phyloP scores from a whole-genome alignment of 2,797 vertebrate species.

The Tadarida brasiliensis region DNA sequence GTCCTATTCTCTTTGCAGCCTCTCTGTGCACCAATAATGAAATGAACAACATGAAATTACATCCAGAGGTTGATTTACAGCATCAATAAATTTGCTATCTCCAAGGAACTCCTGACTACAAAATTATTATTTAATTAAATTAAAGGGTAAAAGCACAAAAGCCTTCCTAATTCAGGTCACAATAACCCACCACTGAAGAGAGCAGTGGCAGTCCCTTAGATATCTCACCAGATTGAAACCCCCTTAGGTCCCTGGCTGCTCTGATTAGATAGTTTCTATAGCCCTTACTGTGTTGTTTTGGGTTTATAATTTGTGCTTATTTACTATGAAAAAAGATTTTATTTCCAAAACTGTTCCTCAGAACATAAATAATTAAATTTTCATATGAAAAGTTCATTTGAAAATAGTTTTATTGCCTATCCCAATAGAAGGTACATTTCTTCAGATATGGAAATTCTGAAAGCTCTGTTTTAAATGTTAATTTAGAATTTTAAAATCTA shows the following conservation, averaged over 20 bases:
- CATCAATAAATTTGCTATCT: constrained; percentile 51
- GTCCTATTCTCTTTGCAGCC: background rate
- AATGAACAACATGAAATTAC: constrained; percentile 56
- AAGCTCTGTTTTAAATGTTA: constrained; percentile 71
- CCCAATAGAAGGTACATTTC: constrained; percentile 44
- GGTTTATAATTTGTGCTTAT: constrained; percentile 51
- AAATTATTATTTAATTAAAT: constrained; percentile 79
- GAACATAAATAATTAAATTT: constrained; percentile 71
- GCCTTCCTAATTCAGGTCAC: constrained; percentile 62
- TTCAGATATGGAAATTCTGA: constrained; percentile 61
- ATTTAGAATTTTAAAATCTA: constrained; percentile 73
- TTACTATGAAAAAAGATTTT: background rate
- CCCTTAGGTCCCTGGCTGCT: background rate
- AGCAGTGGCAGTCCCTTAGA: constrained; percentile 36
- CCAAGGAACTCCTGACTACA: constrained; percentile 49
- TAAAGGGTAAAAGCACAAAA: constrained; percentile 62
- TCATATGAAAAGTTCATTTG: constrained; percentile 54
- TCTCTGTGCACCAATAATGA: constrained; percentile 24
- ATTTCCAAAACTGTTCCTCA: constrained; percentile 57
- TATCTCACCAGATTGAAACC: background rate
- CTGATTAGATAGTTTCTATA: background rate
- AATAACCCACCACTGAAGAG: constrained; percentile 33
- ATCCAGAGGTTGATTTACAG: constrained; percentile 58
- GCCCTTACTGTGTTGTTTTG: background rate
- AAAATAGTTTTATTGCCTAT: constrained; percentile 70